Evolutionary conservation across 2,797 vertebrate species (phyloP).

Genomic region (Otus scops): DNA sequence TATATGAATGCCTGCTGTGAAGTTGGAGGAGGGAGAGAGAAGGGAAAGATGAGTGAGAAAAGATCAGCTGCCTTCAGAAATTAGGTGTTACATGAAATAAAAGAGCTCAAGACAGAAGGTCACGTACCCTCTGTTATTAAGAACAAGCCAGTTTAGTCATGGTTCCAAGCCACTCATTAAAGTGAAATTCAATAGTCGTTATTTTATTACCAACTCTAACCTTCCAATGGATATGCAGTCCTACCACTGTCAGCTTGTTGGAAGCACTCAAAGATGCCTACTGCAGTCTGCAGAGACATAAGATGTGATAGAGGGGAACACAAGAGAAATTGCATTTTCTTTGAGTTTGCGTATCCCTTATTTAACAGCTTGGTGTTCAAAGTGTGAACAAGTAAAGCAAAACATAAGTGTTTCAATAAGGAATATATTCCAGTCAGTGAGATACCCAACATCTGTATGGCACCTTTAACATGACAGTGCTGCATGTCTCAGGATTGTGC

Average conservation of each 20-base stretch:
- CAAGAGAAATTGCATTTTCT: neutral
- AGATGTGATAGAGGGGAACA: neutral
- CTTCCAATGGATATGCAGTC: neutral
- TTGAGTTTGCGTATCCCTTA: neutral
- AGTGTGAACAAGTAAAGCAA: neutral
- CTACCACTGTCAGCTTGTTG: neutral
- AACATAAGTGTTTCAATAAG: neutral
- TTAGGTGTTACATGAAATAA: neutral
- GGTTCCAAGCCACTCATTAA: slow-evolving; percentile 1
- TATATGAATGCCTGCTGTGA: neutral
- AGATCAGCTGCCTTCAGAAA: slow-evolving; percentile 22
- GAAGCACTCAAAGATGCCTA: neutral
- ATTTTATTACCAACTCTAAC: slow-evolving; percentile 5
- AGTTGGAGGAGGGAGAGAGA: neutral
- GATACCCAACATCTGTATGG: neutral
- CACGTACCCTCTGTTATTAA: slow-evolving; percentile 11
- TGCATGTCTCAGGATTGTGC: neutral
- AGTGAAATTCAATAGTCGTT: slow-evolving; percentile 28
- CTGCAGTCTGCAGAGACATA: neutral
- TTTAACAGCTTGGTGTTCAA: neutral
- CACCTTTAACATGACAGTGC: neutral
- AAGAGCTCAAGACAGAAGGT: slow-evolving; percentile 6
- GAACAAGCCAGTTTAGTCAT: slow-evolving; percentile 23
- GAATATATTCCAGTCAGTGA: neutral
- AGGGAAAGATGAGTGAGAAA: neutral